These are phyloP conservation scores for Vannuccia rotundouncinata DNA, from an alignment of 2,888 invertebrate species.

Conservation along the genomic window DNA sequence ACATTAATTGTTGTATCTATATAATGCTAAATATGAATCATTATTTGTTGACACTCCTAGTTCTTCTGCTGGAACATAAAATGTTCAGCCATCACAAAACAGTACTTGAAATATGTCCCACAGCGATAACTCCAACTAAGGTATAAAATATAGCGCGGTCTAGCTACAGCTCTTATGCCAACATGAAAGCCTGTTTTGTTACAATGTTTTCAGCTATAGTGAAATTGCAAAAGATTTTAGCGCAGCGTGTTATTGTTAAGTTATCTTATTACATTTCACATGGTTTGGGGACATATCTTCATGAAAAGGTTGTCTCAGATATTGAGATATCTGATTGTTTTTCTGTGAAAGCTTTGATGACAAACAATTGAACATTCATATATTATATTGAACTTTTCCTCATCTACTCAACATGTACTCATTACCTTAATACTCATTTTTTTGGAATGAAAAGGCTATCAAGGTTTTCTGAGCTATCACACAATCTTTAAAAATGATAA, in stretches of 20 bases:
- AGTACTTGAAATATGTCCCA: not conserved
- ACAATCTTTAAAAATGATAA: no score
- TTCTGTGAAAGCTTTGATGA: no score
- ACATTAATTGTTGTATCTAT: not conserved
- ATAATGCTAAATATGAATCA: not conserved
- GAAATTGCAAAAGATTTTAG: not conserved
- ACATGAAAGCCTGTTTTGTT: not conserved
- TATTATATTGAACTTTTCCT: no score
- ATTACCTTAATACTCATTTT: no score
- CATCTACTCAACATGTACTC: no score
- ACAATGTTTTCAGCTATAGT: not conserved
- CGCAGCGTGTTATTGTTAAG: not conserved
- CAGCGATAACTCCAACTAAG: not conserved
- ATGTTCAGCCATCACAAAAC: not conserved
- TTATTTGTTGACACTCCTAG: not conserved
- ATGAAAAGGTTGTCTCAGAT: not conserved
- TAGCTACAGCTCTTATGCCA: not conserved
- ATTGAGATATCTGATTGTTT: no score
- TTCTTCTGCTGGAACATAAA: not conserved
- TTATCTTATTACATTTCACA: not conserved
- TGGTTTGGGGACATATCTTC: not conserved
- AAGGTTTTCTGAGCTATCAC: no score
- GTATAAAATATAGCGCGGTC: not conserved
- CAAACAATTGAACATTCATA: no score
- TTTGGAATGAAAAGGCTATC: no score